Percentiles rank a stretch among this genome's conserved stretches.
Evolutionary conservation across 2,797 vertebrate genomes (phyloP).

Genomic region (Xenopus petersii): DNA sequence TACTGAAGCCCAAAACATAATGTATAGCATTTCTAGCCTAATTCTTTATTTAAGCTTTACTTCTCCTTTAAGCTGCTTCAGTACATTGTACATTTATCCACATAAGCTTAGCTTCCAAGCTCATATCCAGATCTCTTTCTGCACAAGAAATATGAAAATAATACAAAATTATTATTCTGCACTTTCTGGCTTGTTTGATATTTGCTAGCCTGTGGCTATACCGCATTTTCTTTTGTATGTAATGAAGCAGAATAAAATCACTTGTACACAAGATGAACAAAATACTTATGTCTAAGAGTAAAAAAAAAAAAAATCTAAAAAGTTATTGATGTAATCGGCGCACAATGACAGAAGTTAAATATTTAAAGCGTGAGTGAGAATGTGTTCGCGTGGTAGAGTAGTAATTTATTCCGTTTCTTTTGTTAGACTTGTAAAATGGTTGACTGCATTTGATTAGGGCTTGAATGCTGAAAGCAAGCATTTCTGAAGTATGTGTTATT

Average conservation of each 20-base stretch:
- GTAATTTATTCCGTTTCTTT: constrained; percentile 37
- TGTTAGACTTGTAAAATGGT: constrained; percentile 45
- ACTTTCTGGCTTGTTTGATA: constrained; percentile 60
- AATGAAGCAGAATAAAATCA: constrained; percentile 48
- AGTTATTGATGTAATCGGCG: constrained; percentile 40
- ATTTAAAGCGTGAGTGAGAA: constrained; percentile 36
- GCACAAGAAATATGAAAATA: constrained; percentile 69
- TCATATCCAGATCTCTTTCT: constrained; percentile 67
- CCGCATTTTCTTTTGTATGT: constrained; percentile 60
- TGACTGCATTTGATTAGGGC: constrained; percentile 42
- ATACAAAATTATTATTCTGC: constrained; percentile 71
- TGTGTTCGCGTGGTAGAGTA: constrained; percentile 23
- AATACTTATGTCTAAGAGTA: constrained; percentile 32
- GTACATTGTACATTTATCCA: too few species aligned
- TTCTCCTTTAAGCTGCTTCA: too few species aligned
- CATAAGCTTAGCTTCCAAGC: background rate
- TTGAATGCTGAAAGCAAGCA: constrained; percentile 19
- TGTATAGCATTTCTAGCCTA: too few species aligned
- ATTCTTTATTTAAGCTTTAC: too few species aligned
- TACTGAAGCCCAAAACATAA: too few species aligned
- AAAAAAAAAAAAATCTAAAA: constrained; percentile 21
- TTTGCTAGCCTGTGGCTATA: constrained; percentile 67
- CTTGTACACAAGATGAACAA: constrained; percentile 49
- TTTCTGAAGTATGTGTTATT: constrained; percentile 26
- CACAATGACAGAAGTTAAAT: constrained; percentile 39